These are phyloP conservation scores for Troides helena DNA, from an alignment of 2,888 invertebrate species.

Conservation along the genomic window DNA sequence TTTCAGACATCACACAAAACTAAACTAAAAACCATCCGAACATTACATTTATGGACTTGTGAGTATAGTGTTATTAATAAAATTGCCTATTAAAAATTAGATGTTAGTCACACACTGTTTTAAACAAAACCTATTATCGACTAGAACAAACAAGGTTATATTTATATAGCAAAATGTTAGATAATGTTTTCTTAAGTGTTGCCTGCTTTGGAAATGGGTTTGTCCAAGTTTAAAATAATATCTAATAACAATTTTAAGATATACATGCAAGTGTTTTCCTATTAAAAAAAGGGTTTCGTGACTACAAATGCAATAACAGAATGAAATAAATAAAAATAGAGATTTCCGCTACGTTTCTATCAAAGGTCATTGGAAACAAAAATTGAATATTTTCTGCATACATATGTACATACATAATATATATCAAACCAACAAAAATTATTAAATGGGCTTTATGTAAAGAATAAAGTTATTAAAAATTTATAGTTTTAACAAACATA, in stretches of 20 bases:
- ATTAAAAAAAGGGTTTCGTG: neutral
- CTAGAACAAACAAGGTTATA: conserved; percentile 21
- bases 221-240: neutral
- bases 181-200: neutral
- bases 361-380: neutral
- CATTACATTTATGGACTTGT: conserved; percentile 3
- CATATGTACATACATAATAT: conserved; percentile 10
- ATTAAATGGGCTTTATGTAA: conserved; percentile 28
- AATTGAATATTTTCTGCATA: neutral
- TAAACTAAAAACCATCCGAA: neutral
- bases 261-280: neutral
- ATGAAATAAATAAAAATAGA: neutral
- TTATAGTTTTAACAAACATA: conserved; percentile 66
- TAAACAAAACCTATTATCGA: conserved; percentile 25
- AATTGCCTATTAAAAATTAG: conserved; percentile 20
- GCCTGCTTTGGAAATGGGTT: neutral
- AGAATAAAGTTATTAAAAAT: conserved; percentile 42
- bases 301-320: neutral
- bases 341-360: neutral
- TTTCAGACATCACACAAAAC: conserved; percentile 20
- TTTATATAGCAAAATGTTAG: neutral
- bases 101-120: conserved; percentile 29
- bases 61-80: conserved; percentile 13
- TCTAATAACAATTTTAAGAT: neutral
- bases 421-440: conserved; percentile 6